phyloP scores from a whole-genome alignment of 2,797 vertebrate genomes.

The Morus bassanus region DNA sequence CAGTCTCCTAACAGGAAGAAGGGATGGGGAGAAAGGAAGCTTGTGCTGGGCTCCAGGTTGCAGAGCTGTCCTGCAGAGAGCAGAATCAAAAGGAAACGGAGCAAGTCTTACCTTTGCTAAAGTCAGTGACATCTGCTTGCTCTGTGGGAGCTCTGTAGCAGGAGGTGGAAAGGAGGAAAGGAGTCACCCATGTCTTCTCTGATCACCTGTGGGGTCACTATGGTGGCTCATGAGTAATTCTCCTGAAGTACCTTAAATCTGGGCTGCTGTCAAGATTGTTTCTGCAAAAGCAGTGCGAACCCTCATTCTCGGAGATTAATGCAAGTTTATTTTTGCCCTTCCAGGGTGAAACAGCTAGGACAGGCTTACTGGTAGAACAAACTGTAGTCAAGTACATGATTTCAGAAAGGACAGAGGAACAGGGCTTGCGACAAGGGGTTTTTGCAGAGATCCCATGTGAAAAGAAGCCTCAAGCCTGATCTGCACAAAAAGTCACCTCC shows the following conservation, averaged over 20 bases:
- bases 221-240: neutral
- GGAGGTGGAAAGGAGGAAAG: neutral
- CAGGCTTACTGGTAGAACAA: neutral
- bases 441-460: neutral
- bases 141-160: neutral
- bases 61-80: neutral
- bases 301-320: neutral
- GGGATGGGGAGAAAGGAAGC: neutral
- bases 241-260: neutral
- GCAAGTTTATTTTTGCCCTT: neutral
- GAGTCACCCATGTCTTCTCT: neutral
- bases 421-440: fast-evolving
- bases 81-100: neutral
- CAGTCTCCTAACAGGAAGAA: neutral
- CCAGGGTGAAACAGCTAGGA: neutral
- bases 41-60: neutral
- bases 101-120: neutral
- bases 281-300: neutral
- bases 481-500: neutral
- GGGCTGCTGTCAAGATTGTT: neutral
- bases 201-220: neutral
- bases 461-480: neutral
- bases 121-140: neutral
- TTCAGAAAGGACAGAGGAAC: neutral
- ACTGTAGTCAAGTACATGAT: too few relatives aligned